Percentiles rank a stretch among this genome's conserved stretches.
These are phyloP conservation scores for Ennomos fuscantarius DNA, from an alignment of 2,888 invertebrate species.

Conservation along the genomic window DNA sequence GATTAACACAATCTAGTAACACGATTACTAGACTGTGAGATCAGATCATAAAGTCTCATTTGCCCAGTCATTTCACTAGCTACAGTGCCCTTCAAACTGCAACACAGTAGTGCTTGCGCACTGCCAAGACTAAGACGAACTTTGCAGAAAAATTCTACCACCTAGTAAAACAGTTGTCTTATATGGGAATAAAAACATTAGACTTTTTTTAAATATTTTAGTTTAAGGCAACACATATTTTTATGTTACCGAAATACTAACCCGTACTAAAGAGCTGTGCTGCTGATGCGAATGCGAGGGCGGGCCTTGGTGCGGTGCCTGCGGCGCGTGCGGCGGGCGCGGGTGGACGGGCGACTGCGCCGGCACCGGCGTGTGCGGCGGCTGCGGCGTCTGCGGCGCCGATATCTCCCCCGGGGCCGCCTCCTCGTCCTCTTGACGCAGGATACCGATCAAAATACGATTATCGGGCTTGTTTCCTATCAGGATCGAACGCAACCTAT, in stretches of 20 bases:
- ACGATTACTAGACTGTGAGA: no score
- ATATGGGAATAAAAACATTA: no score
- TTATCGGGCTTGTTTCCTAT: conserved; percentile 81
- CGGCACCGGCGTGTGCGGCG: conserved; percentile 56
- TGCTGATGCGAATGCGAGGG: conserved; percentile 48
- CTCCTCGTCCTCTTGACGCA: conserved; percentile 76
- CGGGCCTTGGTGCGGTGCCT: conserved; percentile 49
- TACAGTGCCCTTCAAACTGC: no score
- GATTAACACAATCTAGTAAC: no score
- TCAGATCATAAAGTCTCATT: no score
- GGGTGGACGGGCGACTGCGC: conserved; percentile 44
- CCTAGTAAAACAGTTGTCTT: no score
- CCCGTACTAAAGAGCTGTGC: conserved; percentile 81
- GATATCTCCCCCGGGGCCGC: conserved; percentile 74
- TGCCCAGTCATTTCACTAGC: no score
- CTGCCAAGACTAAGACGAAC: no score
- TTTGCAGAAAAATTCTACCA: no score
- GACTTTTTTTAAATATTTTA: no score
- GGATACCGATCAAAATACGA: conserved; percentile 71
- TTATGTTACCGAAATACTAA: conserved; percentile 44
- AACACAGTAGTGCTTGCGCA: no score
- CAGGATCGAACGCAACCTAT: conserved; percentile 85
- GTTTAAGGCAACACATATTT: no score
- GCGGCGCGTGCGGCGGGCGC: conserved; percentile 36
- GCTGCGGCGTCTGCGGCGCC: conserved; percentile 70